Percentiles rank a stretch among this genome's conserved stretches.
These are phyloP conservation scores for Homarus americanus DNA, from an alignment of 1,140 invertebrate species.

Conservation along the genomic window DNA sequence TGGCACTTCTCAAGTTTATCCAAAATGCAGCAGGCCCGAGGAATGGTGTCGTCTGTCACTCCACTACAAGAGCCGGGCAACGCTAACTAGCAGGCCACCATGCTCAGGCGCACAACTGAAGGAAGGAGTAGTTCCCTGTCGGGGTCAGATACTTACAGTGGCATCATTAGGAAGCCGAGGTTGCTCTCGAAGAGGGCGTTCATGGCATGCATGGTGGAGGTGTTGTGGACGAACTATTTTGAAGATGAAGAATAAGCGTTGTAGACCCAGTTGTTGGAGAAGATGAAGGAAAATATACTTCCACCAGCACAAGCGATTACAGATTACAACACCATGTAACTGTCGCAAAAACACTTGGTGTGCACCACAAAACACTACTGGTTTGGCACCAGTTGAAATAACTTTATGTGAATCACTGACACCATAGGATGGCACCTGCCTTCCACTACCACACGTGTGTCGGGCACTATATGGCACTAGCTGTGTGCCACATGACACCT, in stretches of 20 bases:
- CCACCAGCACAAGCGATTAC: background rate
- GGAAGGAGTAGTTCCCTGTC: too few relatives aligned
- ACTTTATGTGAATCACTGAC: slow-evolving; percentile 29
- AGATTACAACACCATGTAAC: background rate
- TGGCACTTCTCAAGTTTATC: too few relatives aligned
- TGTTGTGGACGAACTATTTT: background rate
- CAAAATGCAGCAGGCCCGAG: too few relatives aligned
- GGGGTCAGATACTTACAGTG: slow-evolving; percentile 69
- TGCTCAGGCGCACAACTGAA: too few relatives aligned
- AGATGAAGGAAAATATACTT: background rate
- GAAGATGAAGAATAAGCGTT: background rate
- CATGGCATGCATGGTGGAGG: slow-evolving; percentile 69
- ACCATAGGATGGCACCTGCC: slow-evolving; percentile 22
- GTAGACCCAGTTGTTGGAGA: too few relatives aligned
- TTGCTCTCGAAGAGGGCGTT: slow-evolving; percentile 72
- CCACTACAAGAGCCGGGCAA: too few relatives aligned
- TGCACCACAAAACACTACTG: slow-evolving; percentile 34
- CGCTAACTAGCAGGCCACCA: too few relatives aligned
- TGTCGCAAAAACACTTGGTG: slow-evolving; percentile 31
- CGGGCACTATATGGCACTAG: slow-evolving; percentile 24
- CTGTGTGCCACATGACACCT: slow-evolving; percentile 49
- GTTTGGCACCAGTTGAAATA: slow-evolving; percentile 1
- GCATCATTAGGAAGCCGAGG: slow-evolving; percentile 71
- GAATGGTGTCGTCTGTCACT: too few relatives aligned
- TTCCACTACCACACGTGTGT: slow-evolving; percentile 32